Conservation (phyloP, 1,140 invertebrate genomes). For the Drosophila orena region DNA sequence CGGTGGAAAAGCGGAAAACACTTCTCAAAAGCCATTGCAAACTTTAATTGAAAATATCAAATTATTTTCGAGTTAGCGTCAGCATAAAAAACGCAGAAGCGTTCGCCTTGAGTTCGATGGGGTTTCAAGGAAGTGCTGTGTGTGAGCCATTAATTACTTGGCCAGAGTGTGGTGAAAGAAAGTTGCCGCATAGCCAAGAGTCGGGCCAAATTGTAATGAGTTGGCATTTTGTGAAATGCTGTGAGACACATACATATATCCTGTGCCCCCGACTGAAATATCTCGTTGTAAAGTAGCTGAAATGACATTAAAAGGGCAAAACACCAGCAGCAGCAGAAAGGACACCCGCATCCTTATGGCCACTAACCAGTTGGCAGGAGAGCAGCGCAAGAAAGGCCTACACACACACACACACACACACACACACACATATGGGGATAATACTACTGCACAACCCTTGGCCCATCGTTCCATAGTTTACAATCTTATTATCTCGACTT, state of each 20-base stretch:
- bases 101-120: conserved; percentile 30
- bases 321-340: conserved; percentile 48
- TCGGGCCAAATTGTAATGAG: conserved; percentile 78
- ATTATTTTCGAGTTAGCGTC: conserved; percentile 80
- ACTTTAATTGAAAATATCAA: conserved; percentile 80
- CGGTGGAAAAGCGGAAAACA: conserved; percentile 13
- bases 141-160: conserved; percentile 47
- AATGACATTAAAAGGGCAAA: conserved; percentile 77
- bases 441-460: conserved; percentile 26
- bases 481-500: conserved; percentile 77
- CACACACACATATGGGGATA: conserved; percentile 30
- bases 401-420: too few species aligned
- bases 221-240: conserved; percentile 76
- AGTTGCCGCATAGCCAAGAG: conserved; percentile 53
- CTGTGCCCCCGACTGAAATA: conserved; percentile 35
- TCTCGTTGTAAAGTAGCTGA: conserved; percentile 75
- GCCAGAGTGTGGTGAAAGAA: conserved; percentile 33
- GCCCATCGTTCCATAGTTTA: conserved; percentile 68
- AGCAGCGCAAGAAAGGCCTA: too few species aligned
- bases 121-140: conserved; percentile 5
- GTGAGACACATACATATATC: conserved; percentile 38
- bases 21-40: conserved; percentile 56
- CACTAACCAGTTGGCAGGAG: conserved; percentile 53
- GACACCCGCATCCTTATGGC: conserved; percentile 47
- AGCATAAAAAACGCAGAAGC: conserved; percentile 61